These are phyloP conservation scores for Rhinopomastus cyanomelas DNA, from an alignment of 2,113 vertebrate species.

Conservation along the genomic window DNA sequence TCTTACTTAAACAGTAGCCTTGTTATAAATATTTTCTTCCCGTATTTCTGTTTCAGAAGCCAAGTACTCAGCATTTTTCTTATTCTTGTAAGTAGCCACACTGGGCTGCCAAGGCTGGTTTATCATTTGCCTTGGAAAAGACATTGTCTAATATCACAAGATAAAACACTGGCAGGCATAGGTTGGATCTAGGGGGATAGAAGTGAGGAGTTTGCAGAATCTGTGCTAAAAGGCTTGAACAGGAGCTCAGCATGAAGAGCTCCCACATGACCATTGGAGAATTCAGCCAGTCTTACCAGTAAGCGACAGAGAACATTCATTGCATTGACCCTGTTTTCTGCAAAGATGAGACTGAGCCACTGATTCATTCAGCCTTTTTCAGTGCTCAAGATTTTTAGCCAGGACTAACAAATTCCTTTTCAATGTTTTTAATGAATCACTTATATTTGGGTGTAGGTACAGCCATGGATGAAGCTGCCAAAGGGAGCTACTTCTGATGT, in stretches of 20 bases:
- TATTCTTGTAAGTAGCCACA: not conserved
- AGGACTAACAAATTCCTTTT: not conserved
- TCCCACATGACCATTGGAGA: not conserved
- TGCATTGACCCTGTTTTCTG: not conserved
- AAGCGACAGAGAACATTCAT: not conserved
- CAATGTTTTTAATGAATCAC: not conserved
- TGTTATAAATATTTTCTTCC: conserved; percentile 53
- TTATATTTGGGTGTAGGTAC: not conserved
- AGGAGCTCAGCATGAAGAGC: not conserved
- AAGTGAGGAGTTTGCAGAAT: not conserved
- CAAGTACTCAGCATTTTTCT: conserved; percentile 36
- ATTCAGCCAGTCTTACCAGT: not conserved
- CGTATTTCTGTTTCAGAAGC: conserved; percentile 31
- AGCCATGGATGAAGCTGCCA: not conserved
- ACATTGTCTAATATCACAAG: not conserved
- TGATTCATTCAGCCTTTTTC: not conserved
- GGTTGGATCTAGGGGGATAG: not conserved
- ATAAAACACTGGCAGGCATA: not conserved
- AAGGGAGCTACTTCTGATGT: not conserved
- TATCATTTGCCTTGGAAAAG: conserved; percentile 34
- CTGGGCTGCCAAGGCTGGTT: conserved; percentile 23
- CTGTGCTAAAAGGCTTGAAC: not conserved
- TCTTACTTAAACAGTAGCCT: conserved; percentile 59
- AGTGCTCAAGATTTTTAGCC: not conserved
- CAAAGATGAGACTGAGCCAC: not conserved